A percentile compares a stretch with the other conserved stretches of the same genome.
Evolutionary conservation across 2,113 vertebrate genomes (phyloP).

Genomic region (Turnix velox): DNA sequence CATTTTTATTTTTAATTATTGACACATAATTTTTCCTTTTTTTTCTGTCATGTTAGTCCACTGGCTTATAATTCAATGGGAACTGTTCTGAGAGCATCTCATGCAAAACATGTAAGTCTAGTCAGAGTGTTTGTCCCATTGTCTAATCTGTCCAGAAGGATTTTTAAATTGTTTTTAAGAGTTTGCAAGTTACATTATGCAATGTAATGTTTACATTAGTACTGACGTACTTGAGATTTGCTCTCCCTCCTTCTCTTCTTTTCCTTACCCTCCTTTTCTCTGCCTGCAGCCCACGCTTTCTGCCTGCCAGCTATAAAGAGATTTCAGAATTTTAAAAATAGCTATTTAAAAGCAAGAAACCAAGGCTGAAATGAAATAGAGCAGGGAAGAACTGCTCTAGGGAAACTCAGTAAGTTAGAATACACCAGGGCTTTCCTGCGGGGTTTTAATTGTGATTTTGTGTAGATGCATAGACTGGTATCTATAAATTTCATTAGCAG

Average conservation of each 20-base stretch:
- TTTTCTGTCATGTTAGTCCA: neutral
- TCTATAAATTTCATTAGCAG: neutral
- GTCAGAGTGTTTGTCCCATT: neutral
- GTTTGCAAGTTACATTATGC: neutral
- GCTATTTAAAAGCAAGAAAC: slow-evolving; percentile 31
- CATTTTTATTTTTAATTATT: neutral
- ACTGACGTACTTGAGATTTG: neutral
- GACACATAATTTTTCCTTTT: neutral
- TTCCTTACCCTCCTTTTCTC: neutral
- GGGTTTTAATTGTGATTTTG: neutral
- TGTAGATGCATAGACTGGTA: neutral
- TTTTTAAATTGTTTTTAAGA: neutral
- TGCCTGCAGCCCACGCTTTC: slow-evolving; percentile 28
- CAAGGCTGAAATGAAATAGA: slow-evolving; percentile 8
- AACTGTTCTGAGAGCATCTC: neutral
- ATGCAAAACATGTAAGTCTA: neutral
- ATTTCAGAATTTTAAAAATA: slow-evolving; percentile 35
- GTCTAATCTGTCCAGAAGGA: neutral
- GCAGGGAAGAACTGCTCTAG: neutral
- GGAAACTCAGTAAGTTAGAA: neutral
- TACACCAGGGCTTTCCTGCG: neutral
- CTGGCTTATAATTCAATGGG: neutral
- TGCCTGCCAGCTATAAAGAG: slow-evolving; percentile 28
- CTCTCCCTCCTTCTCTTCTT: neutral
- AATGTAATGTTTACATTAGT: neutral